Evolutionary conservation across 1,140 invertebrate species (phyloP).

Genomic region (Atta colombica): DNA sequence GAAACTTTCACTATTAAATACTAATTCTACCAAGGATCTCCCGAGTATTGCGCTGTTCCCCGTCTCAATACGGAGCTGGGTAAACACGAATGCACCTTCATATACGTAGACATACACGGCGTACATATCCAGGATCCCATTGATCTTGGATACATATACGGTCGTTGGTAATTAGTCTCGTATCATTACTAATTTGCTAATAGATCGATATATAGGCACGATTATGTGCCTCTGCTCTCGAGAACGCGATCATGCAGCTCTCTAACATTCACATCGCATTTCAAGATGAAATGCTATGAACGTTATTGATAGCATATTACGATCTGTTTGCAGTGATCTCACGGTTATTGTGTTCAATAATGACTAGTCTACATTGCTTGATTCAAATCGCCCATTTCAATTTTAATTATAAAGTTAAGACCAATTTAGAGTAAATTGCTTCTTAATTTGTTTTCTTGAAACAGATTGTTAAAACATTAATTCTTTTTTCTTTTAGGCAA

Average conservation of each 20-base stretch:
- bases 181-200: slow-evolving; percentile 74
- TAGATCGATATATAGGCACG: slow-evolving; percentile 65
- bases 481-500: background rate
- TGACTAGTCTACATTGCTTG: background rate
- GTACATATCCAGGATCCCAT: slow-evolving; percentile 51
- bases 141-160: slow-evolving; percentile 72
- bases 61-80: slow-evolving; percentile 47
- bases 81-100: slow-evolving; percentile 46
- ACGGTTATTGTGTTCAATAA: background rate
- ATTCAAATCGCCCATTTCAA: background rate
- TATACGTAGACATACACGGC: background rate
- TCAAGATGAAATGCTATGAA: slow-evolving; percentile 7
- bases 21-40: slow-evolving; percentile 72
- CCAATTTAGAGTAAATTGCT: background rate
- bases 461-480: background rate
- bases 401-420: background rate
- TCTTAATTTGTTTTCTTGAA: background rate
- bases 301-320: slow-evolving; percentile 17
- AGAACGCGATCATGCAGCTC: slow-evolving; percentile 21
- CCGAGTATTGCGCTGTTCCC: slow-evolving; percentile 64
- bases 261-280: background rate
- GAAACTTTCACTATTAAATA: slow-evolving; percentile 79
- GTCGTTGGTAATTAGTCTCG: slow-evolving; percentile 73
- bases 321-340: background rate
- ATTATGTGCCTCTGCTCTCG: slow-evolving; percentile 17